phyloP scores from a whole-genome alignment of 1,140 invertebrate species.

The Lepeophtheirus salmonis region DNA sequence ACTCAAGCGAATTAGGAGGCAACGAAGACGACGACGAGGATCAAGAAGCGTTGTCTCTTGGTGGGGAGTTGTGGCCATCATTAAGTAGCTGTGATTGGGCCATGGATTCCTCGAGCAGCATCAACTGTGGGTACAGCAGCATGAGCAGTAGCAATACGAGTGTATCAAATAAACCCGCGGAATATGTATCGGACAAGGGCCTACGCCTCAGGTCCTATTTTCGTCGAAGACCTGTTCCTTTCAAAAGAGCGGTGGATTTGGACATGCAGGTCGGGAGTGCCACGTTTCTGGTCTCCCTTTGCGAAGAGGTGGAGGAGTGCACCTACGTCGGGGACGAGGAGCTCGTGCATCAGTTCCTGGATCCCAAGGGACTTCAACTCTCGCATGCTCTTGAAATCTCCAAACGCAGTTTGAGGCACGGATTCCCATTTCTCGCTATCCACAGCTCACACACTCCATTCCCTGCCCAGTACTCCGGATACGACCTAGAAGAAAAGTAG shows the following conservation, averaged over 20 bases:
- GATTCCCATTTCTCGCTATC: too few relatives aligned
- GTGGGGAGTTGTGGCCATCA: too few relatives aligned
- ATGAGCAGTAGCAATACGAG: not conserved
- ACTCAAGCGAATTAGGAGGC: too few relatives aligned
- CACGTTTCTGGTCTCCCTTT: not conserved
- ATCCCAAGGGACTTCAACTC: not conserved
- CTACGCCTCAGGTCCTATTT: not conserved
- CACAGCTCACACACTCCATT: too few relatives aligned
- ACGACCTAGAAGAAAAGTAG: too few relatives aligned
- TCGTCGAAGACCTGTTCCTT: not conserved
- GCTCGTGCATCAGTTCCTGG: not conserved
- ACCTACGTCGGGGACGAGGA: not conserved
- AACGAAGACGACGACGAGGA: too few relatives aligned
- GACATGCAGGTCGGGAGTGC: not conserved
- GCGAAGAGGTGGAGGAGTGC: not conserved
- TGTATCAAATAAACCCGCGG: not conserved
- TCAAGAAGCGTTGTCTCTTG: too few relatives aligned
- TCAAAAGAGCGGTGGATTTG: not conserved
- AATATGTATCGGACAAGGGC: not conserved
- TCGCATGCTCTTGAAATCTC: not conserved
- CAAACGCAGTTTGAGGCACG: too few relatives aligned
- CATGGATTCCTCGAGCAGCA: too few relatives aligned
- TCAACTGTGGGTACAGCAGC: too few relatives aligned
- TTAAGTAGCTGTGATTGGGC: too few relatives aligned
- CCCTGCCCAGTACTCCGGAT: too few relatives aligned